Conservation (phyloP, 37 sponge, comb jelly and placozoan genomes). For the Theonella swinhoei region DNA sequence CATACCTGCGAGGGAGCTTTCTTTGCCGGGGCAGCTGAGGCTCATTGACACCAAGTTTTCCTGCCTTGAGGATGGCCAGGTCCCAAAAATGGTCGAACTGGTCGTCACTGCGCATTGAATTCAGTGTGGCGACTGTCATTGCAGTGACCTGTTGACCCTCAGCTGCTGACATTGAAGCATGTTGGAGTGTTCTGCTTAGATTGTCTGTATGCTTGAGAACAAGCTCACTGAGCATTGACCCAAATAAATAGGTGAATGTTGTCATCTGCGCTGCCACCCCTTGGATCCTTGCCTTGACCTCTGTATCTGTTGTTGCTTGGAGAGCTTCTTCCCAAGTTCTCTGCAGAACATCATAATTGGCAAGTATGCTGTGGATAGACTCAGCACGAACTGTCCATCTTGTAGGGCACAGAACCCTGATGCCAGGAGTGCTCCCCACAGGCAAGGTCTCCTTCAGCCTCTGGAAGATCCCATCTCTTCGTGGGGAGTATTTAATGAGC, state of each 20-base stretch:
- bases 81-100: slow-evolving; percentile 18
- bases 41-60: slow-evolving; percentile 7
- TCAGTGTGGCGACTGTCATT: slow-evolving; percentile 5
- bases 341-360: slow-evolving; percentile 33
- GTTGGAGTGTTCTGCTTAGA: slow-evolving; percentile 18
- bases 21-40: slow-evolving; percentile 38
- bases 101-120: slow-evolving; percentile 1
- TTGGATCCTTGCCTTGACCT: slow-evolving; percentile 38
- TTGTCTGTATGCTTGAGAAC: slow-evolving; percentile 21
- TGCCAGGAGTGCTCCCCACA: slow-evolving; percentile 31
- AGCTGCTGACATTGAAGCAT: slow-evolving; percentile 15
- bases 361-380: slow-evolving; percentile 24
- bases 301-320: slow-evolving; percentile 36
- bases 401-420: slow-evolving; percentile 66
- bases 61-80: neutral
- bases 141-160: slow-evolving; percentile 17
- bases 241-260: slow-evolving; percentile 32
- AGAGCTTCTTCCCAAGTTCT: slow-evolving; percentile 54
- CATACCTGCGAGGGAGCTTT: slow-evolving; percentile 13
- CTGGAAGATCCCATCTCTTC: slow-evolving; percentile 42
- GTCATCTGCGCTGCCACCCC: slow-evolving; percentile 52
- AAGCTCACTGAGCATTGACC: slow-evolving; percentile 14
- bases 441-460: slow-evolving; percentile 26
- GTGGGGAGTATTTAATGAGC: slow-evolving; percentile 69
- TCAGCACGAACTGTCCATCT: slow-evolving; percentile 57